Evolutionary conservation across 2,113 vertebrate species (phyloP), one percentile per base, ranked within the genome.

Genomic region (Actinemys pallida): DNA sequence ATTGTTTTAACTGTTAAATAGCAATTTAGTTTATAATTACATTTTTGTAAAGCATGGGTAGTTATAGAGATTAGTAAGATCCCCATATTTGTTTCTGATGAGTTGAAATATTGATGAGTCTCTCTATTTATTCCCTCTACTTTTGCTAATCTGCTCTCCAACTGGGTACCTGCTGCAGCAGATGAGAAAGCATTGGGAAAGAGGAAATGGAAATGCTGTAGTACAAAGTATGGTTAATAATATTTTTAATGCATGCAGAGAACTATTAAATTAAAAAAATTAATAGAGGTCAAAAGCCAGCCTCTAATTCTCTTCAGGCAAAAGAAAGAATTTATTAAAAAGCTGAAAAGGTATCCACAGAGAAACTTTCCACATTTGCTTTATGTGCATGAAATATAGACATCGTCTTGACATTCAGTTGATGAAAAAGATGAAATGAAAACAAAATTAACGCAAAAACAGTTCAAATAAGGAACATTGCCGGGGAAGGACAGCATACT

Each of bases 281-380:
- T 97, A 98, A 98, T 91, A 92, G 94, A 97, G 96, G 94, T 95
- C 89, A 94, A 96, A 98, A 98, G 91, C 57, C 91, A 96, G 72
- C 52, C 93, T 97, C 81, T 92, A 96, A 96, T 97, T 95, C 94
- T 96, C 97, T 97, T 96, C 94, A 97, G 91, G 95, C 93, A 94
- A 98, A 97, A 96, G 95, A 53, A 95, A 92, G 86, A 93, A 95
- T 89, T 94, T 93, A 97, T 97, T 96, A 97, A 96, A 97, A 93
- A 86, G 57, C 31, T 95, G 84, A 84, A 93, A 89, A 96, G 65
- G 50, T 93, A 91, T 95, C 96, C 95, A 85, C 47, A 87, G 90
- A 90, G 84, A 92, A 95, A 90, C 39, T 87, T 90, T 89, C 19
- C 22, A 62, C 31, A 50, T 79, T 95, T 87, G 78, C 83, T 93